Conservation (phyloP, 2,797 vertebrate species). For the Cephalopachus bancanus region DNA sequence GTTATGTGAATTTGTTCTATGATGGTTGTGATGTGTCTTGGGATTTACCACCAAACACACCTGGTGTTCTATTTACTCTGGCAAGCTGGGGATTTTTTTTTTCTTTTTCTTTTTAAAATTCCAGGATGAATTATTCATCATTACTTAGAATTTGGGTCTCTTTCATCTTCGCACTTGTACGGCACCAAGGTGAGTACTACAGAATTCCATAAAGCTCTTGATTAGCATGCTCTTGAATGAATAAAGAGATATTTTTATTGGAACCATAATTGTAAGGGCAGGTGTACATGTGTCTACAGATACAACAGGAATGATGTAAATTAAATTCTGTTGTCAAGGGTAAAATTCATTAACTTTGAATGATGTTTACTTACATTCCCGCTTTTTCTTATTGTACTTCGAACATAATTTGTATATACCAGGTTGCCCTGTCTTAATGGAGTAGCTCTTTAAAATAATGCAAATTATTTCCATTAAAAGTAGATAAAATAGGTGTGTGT, state of each 20-base stretch:
- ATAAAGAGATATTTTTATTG: constrained; percentile 73
- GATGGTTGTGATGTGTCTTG: constrained; percentile 59
- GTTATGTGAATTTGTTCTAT: constrained; percentile 50
- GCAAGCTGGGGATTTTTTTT: constrained; percentile 78
- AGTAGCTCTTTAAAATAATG: constrained; percentile 43
- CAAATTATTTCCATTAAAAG: constrained; percentile 20
- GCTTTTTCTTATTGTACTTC: constrained; percentile 61
- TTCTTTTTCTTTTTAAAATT: constrained; percentile 83
- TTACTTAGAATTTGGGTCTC: constrained; percentile 94
- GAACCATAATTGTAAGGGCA: constrained; percentile 69
- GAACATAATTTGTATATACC: constrained; percentile 12
- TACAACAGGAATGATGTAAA: constrained; percentile 66
- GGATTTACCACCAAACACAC: constrained; percentile 55
- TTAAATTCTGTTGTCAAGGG: constrained; percentile 72
- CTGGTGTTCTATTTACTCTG: constrained; percentile 56
- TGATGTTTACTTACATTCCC: not conserved
- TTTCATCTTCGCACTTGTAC: constrained; percentile 91
- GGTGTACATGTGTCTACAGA: constrained; percentile 70
- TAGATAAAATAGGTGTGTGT: not conserved
- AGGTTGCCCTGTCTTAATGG: not conserved
- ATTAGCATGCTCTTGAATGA: constrained; percentile 76
- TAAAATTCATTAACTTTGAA: constrained; percentile 73
- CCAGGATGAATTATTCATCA: constrained; percentile 95
- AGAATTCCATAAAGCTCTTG: constrained; percentile 59
- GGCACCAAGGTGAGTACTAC: constrained; percentile 90